Conservation (phyloP, 2,888 invertebrate species). For the Boloria euphrosyne region DNA sequence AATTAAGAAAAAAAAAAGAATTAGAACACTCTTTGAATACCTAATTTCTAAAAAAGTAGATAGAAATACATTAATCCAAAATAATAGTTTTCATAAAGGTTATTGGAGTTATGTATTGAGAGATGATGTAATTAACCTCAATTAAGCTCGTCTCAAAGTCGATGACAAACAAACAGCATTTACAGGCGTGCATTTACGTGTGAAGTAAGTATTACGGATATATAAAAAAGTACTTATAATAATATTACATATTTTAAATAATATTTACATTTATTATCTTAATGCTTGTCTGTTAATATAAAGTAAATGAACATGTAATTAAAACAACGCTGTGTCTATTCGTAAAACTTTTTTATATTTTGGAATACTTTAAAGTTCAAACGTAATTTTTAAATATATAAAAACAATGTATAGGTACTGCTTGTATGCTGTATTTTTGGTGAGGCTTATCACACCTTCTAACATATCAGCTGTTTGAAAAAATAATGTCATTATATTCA, state of each 20-base stretch:
- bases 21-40: neutral
- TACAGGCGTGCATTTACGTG: constrained; percentile 5
- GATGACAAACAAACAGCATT: constrained; percentile 29
- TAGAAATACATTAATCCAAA: constrained; percentile 8
- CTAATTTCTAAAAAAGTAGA: neutral
- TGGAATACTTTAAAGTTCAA: no score
- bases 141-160: constrained; percentile 25
- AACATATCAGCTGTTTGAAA: constrained; percentile 13
- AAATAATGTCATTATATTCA: no score
- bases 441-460: constrained; percentile 9
- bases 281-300: no score
- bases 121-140: constrained; percentile 31
- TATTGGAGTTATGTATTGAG: constrained; percentile 23
- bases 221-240: neutral
- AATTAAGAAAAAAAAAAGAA: no score
- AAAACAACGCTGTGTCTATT: no score
- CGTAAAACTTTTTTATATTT: no score
- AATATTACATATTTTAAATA: no score
- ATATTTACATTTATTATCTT: no score
- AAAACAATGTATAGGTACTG: neutral
- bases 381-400: neutral
- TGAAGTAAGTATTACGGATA: neutral
- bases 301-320: no score
- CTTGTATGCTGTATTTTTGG: constrained; percentile 13
- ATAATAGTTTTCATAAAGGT: constrained; percentile 14